Evolutionary conservation across 2,113 vertebrate genomes (phyloP).

Genomic region (Callorhinus ursinus): DNA sequence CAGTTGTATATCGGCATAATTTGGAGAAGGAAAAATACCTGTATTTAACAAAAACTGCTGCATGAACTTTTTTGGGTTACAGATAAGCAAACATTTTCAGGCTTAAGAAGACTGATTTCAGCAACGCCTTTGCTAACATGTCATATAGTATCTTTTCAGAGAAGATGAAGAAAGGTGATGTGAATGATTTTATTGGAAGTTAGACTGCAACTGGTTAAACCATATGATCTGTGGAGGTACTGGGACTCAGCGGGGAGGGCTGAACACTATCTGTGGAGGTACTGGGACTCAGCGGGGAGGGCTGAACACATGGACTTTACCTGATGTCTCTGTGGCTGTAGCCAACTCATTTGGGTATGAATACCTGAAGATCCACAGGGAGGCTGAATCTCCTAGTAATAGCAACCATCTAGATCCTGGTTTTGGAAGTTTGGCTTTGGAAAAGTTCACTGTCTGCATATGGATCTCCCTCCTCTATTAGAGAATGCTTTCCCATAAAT

Average conservation of each 20-base stretch:
- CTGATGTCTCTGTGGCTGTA: neutral
- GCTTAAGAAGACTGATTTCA: neutral
- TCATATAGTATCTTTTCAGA: neutral
- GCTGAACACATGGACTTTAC: neutral
- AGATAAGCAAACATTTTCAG: neutral
- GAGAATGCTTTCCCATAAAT: neutral
- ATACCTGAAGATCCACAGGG: neutral
- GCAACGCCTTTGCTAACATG: neutral
- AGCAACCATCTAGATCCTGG: neutral
- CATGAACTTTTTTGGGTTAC: neutral
- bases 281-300: neutral
- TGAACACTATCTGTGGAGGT: neutral
- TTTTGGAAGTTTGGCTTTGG: neutral
- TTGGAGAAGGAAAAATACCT: neutral
- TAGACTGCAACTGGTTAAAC: neutral
- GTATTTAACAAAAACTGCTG: neutral
- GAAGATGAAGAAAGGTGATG: neutral
- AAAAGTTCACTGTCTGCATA: neutral
- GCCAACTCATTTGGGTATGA: neutral
- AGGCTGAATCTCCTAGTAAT: neutral
- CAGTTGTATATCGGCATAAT: neutral
- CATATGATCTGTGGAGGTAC: neutral
- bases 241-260: neutral
- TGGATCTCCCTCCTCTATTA: neutral
- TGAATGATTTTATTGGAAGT: neutral